A percentile compares a stretch with the other conserved stretches of the same genome.
These are phyloP conservation scores for Ectemnius continuus DNA, from an alignment of 2,888 invertebrate genomes.

Conservation along the genomic window DNA sequence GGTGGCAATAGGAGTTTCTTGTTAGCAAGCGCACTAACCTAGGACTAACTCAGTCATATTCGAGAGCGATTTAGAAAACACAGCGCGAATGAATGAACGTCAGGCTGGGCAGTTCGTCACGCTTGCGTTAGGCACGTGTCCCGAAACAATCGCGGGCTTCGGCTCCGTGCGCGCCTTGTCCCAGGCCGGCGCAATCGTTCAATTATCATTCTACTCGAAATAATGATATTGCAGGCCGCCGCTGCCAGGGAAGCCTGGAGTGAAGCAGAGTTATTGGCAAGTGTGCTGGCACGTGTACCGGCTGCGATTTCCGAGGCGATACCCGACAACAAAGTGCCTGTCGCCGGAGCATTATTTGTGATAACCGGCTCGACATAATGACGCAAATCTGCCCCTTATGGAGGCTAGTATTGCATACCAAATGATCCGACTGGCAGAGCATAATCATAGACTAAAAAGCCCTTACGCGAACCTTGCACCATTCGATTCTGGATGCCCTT, in stretches of 20 bases:
- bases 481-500: too few species aligned
- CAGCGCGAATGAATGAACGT: conserved; percentile 33
- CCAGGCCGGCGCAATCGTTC: conserved; percentile 47
- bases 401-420: too few species aligned
- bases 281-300: neutral
- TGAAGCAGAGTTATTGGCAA: conserved; percentile 8
- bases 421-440: too few species aligned
- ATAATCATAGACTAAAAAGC: too few species aligned
- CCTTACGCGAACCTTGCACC: too few species aligned
- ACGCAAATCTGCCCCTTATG: neutral
- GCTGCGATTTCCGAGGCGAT: neutral
- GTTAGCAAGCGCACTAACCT: conserved; percentile 7
- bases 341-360: neutral
- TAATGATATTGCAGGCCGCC: conserved; percentile 56
- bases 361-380: neutral
- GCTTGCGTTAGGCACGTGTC: conserved; percentile 51
- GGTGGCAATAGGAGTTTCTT: conserved; percentile 5
- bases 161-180: conserved; percentile 16
- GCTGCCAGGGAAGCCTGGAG: neutral
- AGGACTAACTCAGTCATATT: conserved; percentile 24
- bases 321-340: neutral
- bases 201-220: conserved; percentile 58
- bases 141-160: conserved; percentile 43
- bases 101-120: conserved; percentile 39
- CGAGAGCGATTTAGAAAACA: conserved; percentile 31